phyloP scores from a whole-genome alignment of 2,888 invertebrate species.

The Drosophila nr. medialis region DNA sequence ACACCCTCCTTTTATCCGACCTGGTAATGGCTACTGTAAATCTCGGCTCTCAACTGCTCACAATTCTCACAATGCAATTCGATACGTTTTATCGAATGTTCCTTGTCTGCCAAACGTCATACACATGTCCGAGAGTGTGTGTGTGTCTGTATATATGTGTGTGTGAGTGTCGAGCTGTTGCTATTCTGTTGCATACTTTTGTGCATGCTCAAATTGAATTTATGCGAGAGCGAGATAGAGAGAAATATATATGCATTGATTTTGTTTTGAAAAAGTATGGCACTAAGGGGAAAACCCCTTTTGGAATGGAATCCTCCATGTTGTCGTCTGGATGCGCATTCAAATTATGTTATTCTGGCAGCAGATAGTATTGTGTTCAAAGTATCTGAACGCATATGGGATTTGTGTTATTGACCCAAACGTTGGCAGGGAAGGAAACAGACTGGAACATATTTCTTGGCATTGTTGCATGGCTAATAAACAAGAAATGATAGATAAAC shows the following conservation, averaged over 20 bases:
- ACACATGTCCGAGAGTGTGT: constrained; percentile 55
- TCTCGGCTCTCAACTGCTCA: constrained; percentile 69
- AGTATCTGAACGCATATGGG: constrained; percentile 46
- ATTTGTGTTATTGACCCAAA: constrained; percentile 16
- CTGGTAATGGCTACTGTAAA: constrained; percentile 64
- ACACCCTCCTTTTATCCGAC: background rate
- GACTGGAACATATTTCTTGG: constrained; percentile 20
- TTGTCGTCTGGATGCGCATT: constrained; percentile 55
- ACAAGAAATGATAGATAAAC: background rate
- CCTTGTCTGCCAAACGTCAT: constrained; percentile 72
- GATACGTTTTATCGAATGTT: constrained; percentile 71
- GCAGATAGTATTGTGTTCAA: constrained; percentile 41
- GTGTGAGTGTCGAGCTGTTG: constrained; percentile 35
- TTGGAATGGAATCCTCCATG: constrained; percentile 13
- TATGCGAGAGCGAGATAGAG: constrained; percentile 47
- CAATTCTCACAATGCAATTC: constrained; percentile 70
- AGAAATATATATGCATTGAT: constrained; percentile 48
- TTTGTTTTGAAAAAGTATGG: constrained; percentile 32
- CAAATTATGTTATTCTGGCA: constrained; percentile 69
- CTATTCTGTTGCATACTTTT: constrained; percentile 75
- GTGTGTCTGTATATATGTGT: background rate
- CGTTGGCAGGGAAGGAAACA: constrained; percentile 21
- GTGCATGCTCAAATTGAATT: constrained; percentile 77
- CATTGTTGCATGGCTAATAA: constrained; percentile 3
- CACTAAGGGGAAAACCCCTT: background rate